Evolutionary conservation across 2,797 vertebrate genomes (phyloP).

Genomic region (Pangasius djambal): DNA sequence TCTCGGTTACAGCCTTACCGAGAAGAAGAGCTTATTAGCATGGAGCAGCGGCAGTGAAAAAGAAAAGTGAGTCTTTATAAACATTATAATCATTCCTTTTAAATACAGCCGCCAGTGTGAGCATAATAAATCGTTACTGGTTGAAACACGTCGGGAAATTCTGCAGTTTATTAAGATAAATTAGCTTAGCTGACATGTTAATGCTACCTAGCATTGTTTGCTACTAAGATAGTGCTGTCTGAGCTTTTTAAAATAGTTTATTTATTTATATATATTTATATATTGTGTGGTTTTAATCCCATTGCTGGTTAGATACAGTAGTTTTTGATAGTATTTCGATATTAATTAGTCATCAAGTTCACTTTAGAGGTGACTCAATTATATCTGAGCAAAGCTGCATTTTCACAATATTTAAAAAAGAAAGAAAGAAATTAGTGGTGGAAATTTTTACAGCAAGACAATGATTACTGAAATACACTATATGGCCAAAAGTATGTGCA

Average conservation of each 20-base stretch:
- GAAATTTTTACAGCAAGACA: neutral
- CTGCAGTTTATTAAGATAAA: neutral
- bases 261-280: neutral
- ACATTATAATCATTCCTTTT: too few species aligned
- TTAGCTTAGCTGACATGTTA: neutral
- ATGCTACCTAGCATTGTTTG: constrained; percentile 7
- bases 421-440: neutral
- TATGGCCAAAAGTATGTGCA: neutral
- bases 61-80: constrained; percentile 25
- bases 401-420: neutral
- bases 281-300: neutral
- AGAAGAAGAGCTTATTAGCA: constrained; percentile 3
- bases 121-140: neutral
- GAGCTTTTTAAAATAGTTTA: neutral
- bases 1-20: neutral
- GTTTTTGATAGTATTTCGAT: neutral
- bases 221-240: neutral
- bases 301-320: neutral
- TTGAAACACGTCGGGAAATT: accelerated
- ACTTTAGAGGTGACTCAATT: neutral
- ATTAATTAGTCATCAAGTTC: neutral
- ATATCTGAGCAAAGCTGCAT: neutral
- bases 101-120: neutral
- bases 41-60: constrained; percentile 22
- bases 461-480: neutral